Evolutionary conservation across 2,113 vertebrate species (phyloP), one percentile per base, ranked within the genome.

Genomic region (Corydoras maculifer): DNA sequence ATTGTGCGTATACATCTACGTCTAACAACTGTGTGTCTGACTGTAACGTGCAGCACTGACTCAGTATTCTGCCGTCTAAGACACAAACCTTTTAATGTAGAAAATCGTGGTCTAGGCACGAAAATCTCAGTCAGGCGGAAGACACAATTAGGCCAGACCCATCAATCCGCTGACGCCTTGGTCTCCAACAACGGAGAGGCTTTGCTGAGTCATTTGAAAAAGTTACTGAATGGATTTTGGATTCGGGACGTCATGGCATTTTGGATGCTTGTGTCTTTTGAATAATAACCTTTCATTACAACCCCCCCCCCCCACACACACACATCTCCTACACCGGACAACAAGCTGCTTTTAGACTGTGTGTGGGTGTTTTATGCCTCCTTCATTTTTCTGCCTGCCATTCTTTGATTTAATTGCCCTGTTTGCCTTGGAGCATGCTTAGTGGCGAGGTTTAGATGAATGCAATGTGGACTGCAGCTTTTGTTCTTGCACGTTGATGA

Each of bases 301-400:
- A 58, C 76, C 68, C 79, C 76, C 73, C 11, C 49, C 72, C 4
- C 59, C 75, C 55, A 55, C 63, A 79, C 69, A 43, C 2, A 43
- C 35, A 43, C 35, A 43, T 8, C 4, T 43, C 4, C 35, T 25
- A 43, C 35, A 43, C 35, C 12, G 15, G 65, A 82, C 62, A 73
- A 74, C 9, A 74, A 81, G 81, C 82, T 81, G 80, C 82, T 81
- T 79, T 81, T 58, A 65, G 75, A 75, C 72, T 53, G 50, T 67
- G 73, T 73, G 71, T 69, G 79, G 81, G 82, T 77, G 78, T 81
- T 71, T 69, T 61, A 14, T 14, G 53, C 81, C 81, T 82, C 81
- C 84, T 75, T 79, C 73, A 81, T 62, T 76, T 74, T 69, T 71
- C 75, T 51, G 73, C 18, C 76, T 68, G 15, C 62, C 70, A 67